phyloP scores from a whole-genome alignment of 2,888 invertebrate species.

The Frankliniella intonsa region DNA sequence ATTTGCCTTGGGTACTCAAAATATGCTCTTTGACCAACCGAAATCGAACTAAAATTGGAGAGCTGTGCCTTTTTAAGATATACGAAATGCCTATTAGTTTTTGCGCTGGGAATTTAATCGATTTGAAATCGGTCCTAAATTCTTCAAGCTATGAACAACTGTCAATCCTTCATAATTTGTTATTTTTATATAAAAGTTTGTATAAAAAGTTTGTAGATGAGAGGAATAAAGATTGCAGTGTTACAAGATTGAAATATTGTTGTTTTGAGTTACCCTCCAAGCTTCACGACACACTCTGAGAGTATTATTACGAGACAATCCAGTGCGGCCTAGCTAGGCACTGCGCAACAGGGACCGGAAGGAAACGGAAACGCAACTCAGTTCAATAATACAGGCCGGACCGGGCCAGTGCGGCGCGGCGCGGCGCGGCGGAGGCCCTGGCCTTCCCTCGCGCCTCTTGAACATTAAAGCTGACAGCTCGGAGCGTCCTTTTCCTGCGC shows the following conservation, averaged over 20 bases:
- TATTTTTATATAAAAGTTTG: slow-evolving; percentile 27
- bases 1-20: slow-evolving; percentile 1
- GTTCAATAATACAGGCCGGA: too few species aligned
- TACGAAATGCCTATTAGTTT: slow-evolving; percentile 15
- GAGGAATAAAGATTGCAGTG: slow-evolving; percentile 24
- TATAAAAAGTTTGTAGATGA: slow-evolving; percentile 21
- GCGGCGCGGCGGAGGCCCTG: too few species aligned
- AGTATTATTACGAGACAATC: background rate
- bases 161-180: slow-evolving; percentile 25
- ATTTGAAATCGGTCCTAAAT: background rate
- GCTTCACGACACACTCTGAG: background rate
- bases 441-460: too few species aligned
- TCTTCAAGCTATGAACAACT: background rate
- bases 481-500: too few species aligned
- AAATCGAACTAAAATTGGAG: background rate
- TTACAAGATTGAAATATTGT: background rate
- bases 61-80: slow-evolving; percentile 26
- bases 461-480: too few species aligned
- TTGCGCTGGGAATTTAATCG: background rate
- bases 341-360: background rate
- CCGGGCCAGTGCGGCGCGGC: too few species aligned
- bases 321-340: background rate
- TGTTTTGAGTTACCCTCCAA: background rate
- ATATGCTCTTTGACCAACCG: slow-evolving; percentile 2
- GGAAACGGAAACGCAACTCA: too few species aligned